Conservation (phyloP, 2,113 vertebrate genomes). For the Tapirus terrestris region DNA sequence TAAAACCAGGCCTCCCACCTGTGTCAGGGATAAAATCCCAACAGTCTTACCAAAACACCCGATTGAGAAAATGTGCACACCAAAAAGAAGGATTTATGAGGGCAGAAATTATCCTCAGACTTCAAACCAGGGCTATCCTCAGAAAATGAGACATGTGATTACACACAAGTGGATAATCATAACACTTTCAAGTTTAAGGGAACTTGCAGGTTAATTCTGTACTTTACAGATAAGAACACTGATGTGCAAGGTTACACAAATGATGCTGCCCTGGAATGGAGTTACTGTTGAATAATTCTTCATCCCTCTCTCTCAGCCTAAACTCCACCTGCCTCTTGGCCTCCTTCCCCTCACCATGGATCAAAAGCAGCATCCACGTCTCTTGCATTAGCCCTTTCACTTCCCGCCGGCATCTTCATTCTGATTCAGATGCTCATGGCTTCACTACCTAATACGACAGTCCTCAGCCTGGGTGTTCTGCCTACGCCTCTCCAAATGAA, state of each 20-base stretch:
- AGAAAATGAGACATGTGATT: background rate
- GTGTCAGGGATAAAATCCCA: background rate
- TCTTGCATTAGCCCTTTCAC: background rate
- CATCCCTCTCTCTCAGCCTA: background rate
- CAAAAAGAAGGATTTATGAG: background rate
- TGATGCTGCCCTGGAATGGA: background rate
- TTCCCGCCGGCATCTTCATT: background rate
- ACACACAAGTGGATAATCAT: background rate
- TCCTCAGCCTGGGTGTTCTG: background rate
- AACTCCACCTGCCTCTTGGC: background rate
- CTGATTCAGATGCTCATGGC: background rate
- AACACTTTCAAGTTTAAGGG: background rate
- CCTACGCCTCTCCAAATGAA: background rate
- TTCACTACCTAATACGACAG: background rate
- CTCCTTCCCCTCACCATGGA: background rate
- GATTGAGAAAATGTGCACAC: background rate
- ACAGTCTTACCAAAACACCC: background rate
- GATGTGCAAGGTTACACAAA: background rate
- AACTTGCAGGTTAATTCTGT: background rate
- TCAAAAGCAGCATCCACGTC: background rate
- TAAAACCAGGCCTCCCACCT: background rate
- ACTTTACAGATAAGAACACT: background rate
- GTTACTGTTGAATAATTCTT: background rate
- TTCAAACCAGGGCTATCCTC: background rate
- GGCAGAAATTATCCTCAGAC: background rate